Conservation (phyloP, 2,113 vertebrate genomes). For the Dermatemys mawii region DNA sequence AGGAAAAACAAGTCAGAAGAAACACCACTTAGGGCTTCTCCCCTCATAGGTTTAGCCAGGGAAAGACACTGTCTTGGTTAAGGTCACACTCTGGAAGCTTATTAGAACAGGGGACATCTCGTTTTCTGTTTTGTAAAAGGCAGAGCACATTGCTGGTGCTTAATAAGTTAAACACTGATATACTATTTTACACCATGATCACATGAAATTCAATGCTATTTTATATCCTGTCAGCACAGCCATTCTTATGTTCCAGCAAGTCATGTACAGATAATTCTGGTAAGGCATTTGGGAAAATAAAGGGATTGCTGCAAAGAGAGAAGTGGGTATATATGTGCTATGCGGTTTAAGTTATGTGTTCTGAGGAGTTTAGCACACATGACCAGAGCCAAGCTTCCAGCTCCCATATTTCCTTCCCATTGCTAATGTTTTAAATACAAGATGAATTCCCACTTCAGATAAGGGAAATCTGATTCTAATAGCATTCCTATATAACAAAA, state of each 20-base stretch:
- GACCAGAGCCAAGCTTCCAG: constrained; percentile 1
- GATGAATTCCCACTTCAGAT: not conserved
- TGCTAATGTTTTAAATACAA: not conserved
- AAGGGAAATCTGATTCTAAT: not conserved
- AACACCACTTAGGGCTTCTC: not conserved
- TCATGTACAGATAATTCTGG: constrained; percentile 12
- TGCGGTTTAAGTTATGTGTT: constrained; percentile 44
- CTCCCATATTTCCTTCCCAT: not conserved
- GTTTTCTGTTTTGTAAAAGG: not conserved
- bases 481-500: constrained; percentile 5
- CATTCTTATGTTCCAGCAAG: not conserved
- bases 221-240: too few species aligned
- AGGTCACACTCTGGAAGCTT: not conserved
- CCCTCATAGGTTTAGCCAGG: not conserved
- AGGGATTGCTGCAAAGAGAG: not conserved
- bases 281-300: constrained; percentile 24
- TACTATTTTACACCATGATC: not conserved
- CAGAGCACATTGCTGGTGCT: not conserved
- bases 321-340: not conserved
- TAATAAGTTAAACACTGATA: not conserved
- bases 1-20: not conserved
- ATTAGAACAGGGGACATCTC: not conserved
- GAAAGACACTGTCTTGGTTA: not conserved
- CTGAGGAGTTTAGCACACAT: constrained; percentile 5
- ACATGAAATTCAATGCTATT: not conserved